Conservation (phyloP, 1,140 invertebrate species). For the Luehdorfia chinensis region DNA sequence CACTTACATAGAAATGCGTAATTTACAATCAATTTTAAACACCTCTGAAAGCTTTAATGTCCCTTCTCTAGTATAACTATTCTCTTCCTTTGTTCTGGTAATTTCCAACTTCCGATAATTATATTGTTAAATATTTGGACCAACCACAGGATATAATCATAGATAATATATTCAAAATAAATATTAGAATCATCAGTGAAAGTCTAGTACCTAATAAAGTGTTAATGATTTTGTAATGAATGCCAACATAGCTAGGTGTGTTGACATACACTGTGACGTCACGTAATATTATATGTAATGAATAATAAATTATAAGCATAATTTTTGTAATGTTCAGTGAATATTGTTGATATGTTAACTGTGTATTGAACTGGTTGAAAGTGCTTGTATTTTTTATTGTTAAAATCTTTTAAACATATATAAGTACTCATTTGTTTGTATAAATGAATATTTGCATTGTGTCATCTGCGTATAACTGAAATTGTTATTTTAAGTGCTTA, state of each 20-base stretch:
- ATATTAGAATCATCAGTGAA: slow-evolving; percentile 1
- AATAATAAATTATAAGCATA: neutral
- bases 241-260: neutral
- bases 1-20: no score
- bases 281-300: neutral
- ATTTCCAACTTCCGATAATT: neutral
- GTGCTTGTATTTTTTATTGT: no score
- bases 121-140: slow-evolving; percentile 7
- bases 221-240: neutral
- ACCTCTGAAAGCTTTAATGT: no score
- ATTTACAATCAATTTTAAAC: no score
- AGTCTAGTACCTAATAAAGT: neutral
- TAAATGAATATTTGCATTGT: no score
- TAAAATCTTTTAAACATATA: no score
- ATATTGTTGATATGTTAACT: no score
- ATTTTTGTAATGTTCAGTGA: neutral
- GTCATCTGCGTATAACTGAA: no score
- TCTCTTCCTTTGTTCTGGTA: no score
- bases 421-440: no score
- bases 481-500: no score
- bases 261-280: slow-evolving; percentile 3
- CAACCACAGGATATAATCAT: slow-evolving; percentile 8
- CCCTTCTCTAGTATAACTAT: neutral
- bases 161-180: neutral
- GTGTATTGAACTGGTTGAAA: no score